Evolutionary conservation across 1,140 invertebrate genomes (phyloP).

Genomic region (Pachypeltis micranthus): DNA sequence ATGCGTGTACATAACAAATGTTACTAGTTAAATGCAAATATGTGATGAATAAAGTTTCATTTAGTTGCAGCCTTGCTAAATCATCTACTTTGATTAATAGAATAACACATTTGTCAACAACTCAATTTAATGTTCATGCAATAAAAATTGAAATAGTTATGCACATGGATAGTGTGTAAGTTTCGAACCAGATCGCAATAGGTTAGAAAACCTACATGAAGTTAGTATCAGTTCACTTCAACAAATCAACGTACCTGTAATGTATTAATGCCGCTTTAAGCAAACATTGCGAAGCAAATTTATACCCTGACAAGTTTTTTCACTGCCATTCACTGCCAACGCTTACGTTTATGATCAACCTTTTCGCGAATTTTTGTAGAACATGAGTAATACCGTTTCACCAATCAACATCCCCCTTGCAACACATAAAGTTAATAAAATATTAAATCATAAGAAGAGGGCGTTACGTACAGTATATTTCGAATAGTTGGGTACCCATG

Average conservation of each 20-base stretch:
- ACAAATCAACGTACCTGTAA: background rate
- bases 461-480: too few relatives aligned
- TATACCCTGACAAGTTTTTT: background rate
- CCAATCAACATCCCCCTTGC: background rate
- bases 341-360: background rate
- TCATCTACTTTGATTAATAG: too few relatives aligned
- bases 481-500: too few relatives aligned
- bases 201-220: background rate
- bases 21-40: too few relatives aligned
- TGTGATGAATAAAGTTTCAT: too few relatives aligned
- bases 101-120: too few relatives aligned
- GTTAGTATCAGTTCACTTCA: background rate
- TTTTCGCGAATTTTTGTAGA: background rate
- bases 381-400: background rate
- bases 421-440: too few relatives aligned
- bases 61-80: too few relatives aligned
- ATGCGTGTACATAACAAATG: too few relatives aligned
- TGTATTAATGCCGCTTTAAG: background rate
- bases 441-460: too few relatives aligned
- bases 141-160: background rate
- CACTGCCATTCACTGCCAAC: constrained; percentile 6
- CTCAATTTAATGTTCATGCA: too few relatives aligned
- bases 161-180: background rate
- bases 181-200: background rate
- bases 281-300: too few relatives aligned